Evolutionary conservation across 64 coral and sea anemone species (phyloP), one percentile per base, ranked within the genome.

Genomic region (Astreopora myriophthalma): DNA sequence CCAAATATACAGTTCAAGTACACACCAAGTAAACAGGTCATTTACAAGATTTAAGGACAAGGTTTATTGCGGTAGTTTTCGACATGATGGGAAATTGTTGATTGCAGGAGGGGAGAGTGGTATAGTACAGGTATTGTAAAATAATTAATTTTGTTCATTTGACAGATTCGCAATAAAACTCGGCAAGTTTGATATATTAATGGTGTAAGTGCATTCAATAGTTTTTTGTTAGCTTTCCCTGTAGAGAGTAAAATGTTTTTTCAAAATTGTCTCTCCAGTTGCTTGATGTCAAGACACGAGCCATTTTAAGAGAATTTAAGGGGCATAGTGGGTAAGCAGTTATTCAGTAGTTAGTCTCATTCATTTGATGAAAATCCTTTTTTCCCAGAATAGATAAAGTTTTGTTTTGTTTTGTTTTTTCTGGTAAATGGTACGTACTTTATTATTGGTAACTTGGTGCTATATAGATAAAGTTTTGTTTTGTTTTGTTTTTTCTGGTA

Each of bases 1-100:
- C 22, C 97, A 99, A 44, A 95, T 99, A 28, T 99, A 96, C 68
- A 99, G 91, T 49, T 83, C 81, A 10, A 96, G 87, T 25, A 95
- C 94, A 78, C 90, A 99, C 48, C 85, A 99, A 87, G 76, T 99
- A 4, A 93, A 84, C 17, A 99, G 93, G 61, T 90, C 94, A 52
- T 89, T 99, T 57, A 93, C 97, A 36, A 93, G 91, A 34, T 99
- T 99, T 64, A 99, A 91, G 38, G 80, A 93, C 36, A 51, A 67
- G 48, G 97, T 94, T 25, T 91, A 91, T 74, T 85, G 90, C 70
- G 94, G 90, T 22, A 86, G 86, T 62, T 99, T 99, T 48, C 86
- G 97, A 20, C 71, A 42, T 66, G 97, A 99, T 99, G 97, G 97
- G 5, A 83, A 96, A 36, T 65, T 99, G 32, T 38, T 99, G n/a